phyloP scores from a whole-genome alignment of 2,797 vertebrate species.

The Falco biarmicus region DNA sequence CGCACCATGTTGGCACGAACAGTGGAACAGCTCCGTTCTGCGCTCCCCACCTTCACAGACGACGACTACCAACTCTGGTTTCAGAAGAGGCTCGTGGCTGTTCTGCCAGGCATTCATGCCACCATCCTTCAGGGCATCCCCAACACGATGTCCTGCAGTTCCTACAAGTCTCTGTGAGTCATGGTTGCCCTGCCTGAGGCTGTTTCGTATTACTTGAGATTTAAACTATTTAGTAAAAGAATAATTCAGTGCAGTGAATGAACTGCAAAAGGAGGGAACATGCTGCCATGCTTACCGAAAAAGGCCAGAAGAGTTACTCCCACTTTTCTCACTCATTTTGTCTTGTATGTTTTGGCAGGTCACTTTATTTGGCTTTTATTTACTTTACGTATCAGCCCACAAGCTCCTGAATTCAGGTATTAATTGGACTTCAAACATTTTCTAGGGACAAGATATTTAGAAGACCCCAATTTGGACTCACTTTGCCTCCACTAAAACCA shows the following conservation, averaged over 20 bases:
- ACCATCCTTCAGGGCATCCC: conserved; percentile 20
- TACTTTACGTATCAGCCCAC: background rate
- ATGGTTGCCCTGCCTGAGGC: background rate
- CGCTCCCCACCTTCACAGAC: background rate
- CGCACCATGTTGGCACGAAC: conserved; percentile 8
- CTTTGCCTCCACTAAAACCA: background rate
- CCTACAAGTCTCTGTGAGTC: conserved; percentile 57
- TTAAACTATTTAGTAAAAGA: background rate
- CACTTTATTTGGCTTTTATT: background rate
- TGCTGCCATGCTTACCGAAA: background rate
- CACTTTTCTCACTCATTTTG: background rate
- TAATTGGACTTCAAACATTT: background rate
- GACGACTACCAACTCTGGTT: background rate
- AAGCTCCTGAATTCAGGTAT: background rate
- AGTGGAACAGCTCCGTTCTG: background rate
- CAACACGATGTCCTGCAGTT: background rate
- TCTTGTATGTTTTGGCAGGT: background rate
- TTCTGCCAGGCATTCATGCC: background rate
- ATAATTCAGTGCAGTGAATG: background rate
- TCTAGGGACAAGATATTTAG: background rate
- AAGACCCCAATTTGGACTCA: background rate
- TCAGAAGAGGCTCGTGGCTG: background rate
- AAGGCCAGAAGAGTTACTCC: background rate
- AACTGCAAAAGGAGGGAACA: background rate
- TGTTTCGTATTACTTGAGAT: background rate